phyloP scores from a whole-genome alignment of 2,888 invertebrate species.

The Cheilosia variabilis region DNA sequence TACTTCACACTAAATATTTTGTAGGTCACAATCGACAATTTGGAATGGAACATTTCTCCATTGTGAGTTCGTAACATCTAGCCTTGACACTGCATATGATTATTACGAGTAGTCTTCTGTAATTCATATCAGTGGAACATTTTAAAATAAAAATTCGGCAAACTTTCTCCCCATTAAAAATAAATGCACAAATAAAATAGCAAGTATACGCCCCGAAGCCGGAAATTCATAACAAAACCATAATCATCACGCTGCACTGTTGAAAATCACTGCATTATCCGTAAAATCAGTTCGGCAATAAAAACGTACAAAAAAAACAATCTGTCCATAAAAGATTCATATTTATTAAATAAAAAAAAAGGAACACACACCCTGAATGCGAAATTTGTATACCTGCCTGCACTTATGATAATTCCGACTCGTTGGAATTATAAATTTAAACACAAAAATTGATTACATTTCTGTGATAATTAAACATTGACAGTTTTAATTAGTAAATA shows the following conservation, averaged over 20 bases:
- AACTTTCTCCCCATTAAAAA: not conserved
- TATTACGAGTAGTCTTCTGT: too few species aligned
- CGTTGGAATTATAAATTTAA: slow-evolving; percentile 25
- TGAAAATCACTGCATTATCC: slow-evolving; percentile 9
- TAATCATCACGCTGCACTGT: not conserved
- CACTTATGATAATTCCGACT: slow-evolving; percentile 15
- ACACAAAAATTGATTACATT: slow-evolving; percentile 22
- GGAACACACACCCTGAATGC: not conserved
- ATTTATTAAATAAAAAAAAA: not conserved
- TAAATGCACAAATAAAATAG: not conserved
- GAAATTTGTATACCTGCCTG: not conserved
- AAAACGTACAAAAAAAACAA: not conserved
- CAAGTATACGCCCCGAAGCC: slow-evolving; percentile 37
- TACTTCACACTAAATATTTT: too few species aligned
- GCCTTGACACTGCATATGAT: too few species aligned
- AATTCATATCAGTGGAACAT: too few species aligned
- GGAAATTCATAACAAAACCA: not conserved
- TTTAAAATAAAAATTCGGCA: too few species aligned
- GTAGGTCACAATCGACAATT: too few species aligned
- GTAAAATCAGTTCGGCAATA: not conserved
- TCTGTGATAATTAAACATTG: slow-evolving; percentile 60
- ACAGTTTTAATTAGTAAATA: slow-evolving; percentile 66
- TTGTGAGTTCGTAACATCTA: too few species aligned
- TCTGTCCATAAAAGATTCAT: slow-evolving; percentile 3
- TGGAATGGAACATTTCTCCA: too few species aligned